Percentiles rank a stretch among this genome's conserved stretches.
Conservation (phyloP, 2,113 vertebrate genomes). For the Bubo scandiacus region DNA sequence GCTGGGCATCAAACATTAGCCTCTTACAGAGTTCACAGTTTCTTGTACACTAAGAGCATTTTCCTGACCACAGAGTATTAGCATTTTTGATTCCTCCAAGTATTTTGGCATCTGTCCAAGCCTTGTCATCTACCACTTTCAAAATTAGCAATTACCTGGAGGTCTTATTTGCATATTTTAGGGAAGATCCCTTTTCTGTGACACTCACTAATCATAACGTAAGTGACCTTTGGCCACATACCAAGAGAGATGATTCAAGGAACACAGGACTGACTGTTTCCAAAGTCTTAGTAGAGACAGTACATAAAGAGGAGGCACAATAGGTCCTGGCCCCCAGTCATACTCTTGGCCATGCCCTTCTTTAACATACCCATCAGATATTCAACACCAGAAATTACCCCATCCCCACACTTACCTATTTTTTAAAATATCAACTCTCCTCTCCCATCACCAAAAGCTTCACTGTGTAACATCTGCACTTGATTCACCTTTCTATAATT, state of each 20-base stretch:
- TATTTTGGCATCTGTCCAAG: not conserved
- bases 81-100: not conserved
- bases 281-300: not conserved
- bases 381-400: not conserved
- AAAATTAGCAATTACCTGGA: not conserved
- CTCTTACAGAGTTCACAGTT: not conserved
- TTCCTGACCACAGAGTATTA: not conserved
- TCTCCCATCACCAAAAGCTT: not conserved
- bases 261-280: not conserved
- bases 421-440: not conserved
- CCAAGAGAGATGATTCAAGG: not conserved
- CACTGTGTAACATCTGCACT: not conserved
- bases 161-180: not conserved
- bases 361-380: not conserved
- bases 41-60: not conserved
- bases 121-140: not conserved
- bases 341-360: not conserved
- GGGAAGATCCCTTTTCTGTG: not conserved
- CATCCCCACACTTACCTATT: fast-evolving
- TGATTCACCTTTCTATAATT: not conserved
- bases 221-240: not conserved
- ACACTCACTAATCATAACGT: not conserved
- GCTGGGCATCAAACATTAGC: not conserved
- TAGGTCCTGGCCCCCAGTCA: fast-evolving
- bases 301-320: not conserved